phyloP scores from a whole-genome alignment of 2,888 invertebrate genomes.

The Cordilura impudica region DNA sequence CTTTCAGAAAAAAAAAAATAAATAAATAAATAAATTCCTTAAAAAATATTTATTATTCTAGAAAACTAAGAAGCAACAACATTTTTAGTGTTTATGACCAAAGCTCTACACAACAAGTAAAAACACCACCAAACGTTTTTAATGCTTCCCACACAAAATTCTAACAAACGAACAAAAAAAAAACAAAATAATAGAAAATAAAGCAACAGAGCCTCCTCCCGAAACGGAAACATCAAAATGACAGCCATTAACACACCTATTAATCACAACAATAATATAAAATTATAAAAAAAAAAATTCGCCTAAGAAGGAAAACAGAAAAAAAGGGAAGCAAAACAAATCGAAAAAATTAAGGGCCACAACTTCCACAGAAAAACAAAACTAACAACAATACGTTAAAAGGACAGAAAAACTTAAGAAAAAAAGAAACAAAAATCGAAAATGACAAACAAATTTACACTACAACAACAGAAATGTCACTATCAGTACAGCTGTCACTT shows the following conservation, averaged over 20 bases:
- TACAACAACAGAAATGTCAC: slow-evolving; percentile 46
- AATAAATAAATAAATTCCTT: slow-evolving; percentile 1
- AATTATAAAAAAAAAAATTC: slow-evolving; percentile 41
- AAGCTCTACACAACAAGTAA: no score
- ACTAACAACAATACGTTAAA: background rate
- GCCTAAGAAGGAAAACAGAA: background rate
- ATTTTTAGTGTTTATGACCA: no score
- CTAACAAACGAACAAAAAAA: no score
- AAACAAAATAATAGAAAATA: background rate
- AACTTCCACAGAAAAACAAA: background rate
- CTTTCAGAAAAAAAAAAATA: slow-evolving; percentile 7
- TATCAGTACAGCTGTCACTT: slow-evolving; percentile 43
- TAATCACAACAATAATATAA: slow-evolving; percentile 69
- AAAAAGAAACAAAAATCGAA: background rate
- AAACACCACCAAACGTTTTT: background rate
- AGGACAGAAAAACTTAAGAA: background rate
- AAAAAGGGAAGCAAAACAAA: background rate
- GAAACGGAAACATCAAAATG: slow-evolving; percentile 73
- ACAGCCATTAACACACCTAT: slow-evolving; percentile 77
- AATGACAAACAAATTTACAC: slow-evolving; percentile 18
- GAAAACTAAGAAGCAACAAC: background rate
- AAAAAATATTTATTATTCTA: background rate
- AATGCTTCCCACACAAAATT: background rate
- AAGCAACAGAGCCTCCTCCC: background rate
- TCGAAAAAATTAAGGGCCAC: background rate